Percentiles rank a stretch among this genome's conserved stretches.
Evolutionary conservation across 2,888 invertebrate species (phyloP).

Genomic region (Omphaloscelis lunosa): DNA sequence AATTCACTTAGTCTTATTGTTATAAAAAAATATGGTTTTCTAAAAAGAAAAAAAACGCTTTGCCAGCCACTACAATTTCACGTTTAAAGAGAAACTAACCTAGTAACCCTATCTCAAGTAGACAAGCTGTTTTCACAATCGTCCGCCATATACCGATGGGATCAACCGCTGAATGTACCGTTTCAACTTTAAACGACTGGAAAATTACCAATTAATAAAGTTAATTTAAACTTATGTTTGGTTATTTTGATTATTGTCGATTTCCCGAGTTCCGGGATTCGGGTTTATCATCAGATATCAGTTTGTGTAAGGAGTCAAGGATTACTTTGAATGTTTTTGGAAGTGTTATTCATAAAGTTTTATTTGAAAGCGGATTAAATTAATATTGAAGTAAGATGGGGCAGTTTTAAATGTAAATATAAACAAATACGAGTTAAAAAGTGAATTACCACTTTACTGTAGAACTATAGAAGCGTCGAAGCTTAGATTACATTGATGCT

Average conservation of each 20-base stretch:
- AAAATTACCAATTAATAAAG: conserved; percentile 62
- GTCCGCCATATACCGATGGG: conserved; percentile 36
- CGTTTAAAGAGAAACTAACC: not conserved
- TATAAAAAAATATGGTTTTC: no score
- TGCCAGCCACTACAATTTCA: not conserved
- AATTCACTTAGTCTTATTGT: no score
- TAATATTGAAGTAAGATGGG: not conserved
- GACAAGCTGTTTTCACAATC: conserved; percentile 19
- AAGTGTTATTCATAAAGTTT: conserved; percentile 39
- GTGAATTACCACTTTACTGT: not conserved
- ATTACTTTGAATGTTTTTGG: conserved; percentile 11
- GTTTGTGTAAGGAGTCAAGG: conserved; percentile 18
- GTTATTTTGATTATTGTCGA: conserved; percentile 43
- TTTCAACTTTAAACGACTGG: conserved; percentile 47
- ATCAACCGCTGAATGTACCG: conserved; percentile 37
- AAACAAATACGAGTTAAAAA: not conserved
- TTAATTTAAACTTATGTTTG: conserved; percentile 52
- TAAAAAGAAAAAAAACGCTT: not conserved
- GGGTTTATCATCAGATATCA: conserved; percentile 29
- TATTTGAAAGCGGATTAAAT: not conserved
- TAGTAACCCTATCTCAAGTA: conserved; percentile 4
- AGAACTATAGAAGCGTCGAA: no score
- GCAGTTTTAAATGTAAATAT: conserved; percentile 13
- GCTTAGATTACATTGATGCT: not conserved
- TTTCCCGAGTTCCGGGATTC: conserved; percentile 5